Percentiles rank a stretch among this genome's conserved stretches.
These are phyloP conservation scores for Datnioides undecimradiatus DNA, from an alignment of 2,113 vertebrate genomes.

Conservation along the genomic window DNA sequence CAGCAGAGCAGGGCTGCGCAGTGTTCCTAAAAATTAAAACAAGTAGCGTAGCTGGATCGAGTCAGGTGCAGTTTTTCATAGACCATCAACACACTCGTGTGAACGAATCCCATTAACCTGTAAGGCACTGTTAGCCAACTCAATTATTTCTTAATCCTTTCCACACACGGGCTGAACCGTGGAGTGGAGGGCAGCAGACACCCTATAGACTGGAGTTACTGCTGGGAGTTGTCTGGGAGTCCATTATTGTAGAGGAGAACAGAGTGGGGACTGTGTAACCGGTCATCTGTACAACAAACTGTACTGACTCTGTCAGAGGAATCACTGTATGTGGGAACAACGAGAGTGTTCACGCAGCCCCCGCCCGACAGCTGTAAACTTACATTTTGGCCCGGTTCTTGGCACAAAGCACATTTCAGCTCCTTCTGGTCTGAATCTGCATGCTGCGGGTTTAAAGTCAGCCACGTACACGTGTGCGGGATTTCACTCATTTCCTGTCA, in stretches of 20 bases:
- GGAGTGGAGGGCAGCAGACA: slow-evolving; percentile 46
- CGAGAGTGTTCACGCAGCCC: slow-evolving; percentile 16
- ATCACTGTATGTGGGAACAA: slow-evolving; percentile 27
- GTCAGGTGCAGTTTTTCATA: neutral
- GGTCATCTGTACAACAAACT: slow-evolving; percentile 18
- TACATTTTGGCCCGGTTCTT: neutral
- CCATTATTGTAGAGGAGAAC: slow-evolving; percentile 28
- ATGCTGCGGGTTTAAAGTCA: neutral
- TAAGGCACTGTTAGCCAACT: slow-evolving; percentile 64
- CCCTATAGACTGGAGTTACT: slow-evolving; percentile 18
- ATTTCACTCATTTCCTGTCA: neutral
- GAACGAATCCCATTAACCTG: slow-evolving; percentile 75
- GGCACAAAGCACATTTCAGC: slow-evolving; percentile 8
- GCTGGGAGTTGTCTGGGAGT: slow-evolving; percentile 35
- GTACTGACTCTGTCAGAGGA: slow-evolving; percentile 30
- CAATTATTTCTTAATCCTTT: slow-evolving; percentile 77
- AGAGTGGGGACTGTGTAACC: slow-evolving; percentile 8
- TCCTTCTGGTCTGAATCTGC: slow-evolving; percentile 2
- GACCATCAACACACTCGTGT: slow-evolving; percentile 12
- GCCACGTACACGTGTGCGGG: neutral
- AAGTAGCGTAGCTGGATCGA: neutral
- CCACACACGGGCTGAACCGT: slow-evolving; percentile 40
- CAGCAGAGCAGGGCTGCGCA: too few species aligned
- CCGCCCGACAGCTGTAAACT: neutral
- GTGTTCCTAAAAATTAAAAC: neutral